These are phyloP conservation scores for Luscinia luscinia DNA, from an alignment of 2,797 vertebrate genomes.

Conservation along the genomic window DNA sequence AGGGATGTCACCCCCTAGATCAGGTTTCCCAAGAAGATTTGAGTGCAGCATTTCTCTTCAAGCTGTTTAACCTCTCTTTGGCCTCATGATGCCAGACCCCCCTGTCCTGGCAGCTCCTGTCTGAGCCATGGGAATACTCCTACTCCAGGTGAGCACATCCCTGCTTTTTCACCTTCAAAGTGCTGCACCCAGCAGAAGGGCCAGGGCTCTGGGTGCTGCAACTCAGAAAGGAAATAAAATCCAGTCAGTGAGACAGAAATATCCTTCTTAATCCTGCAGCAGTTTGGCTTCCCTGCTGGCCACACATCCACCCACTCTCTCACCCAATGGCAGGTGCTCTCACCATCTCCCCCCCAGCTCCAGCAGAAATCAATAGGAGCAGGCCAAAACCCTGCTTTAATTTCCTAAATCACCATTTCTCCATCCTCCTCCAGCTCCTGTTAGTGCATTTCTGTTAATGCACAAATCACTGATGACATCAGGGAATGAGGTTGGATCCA, in stretches of 20 bases:
- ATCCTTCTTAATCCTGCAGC: slow-evolving; percentile 56
- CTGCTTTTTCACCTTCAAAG: not conserved
- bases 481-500: rapidly evolving
- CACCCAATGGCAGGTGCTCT: slow-evolving; percentile 39
- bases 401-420: not conserved
- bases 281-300: not conserved
- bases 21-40: not conserved
- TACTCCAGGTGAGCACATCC: not conserved
- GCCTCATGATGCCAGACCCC: not conserved
- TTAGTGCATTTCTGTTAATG: rapidly evolving
- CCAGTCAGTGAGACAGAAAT: slow-evolving; percentile 23
- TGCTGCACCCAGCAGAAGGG: not conserved
- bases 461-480: not conserved
- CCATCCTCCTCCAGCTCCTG: not conserved
- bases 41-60: not conserved
- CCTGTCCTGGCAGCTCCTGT: not conserved
- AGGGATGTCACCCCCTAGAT: not conserved
- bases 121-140: rapidly evolving
- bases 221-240: slow-evolving; percentile 37
- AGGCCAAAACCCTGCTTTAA: not conserved
- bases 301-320: slow-evolving; percentile 44
- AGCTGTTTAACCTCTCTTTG: not conserved
- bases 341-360: not conserved
- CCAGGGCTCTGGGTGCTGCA: not conserved
- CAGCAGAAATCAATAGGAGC: not conserved